Evolutionary conservation across 1,140 invertebrate species (phyloP).

Genomic region (Apis laboriosa): DNA sequence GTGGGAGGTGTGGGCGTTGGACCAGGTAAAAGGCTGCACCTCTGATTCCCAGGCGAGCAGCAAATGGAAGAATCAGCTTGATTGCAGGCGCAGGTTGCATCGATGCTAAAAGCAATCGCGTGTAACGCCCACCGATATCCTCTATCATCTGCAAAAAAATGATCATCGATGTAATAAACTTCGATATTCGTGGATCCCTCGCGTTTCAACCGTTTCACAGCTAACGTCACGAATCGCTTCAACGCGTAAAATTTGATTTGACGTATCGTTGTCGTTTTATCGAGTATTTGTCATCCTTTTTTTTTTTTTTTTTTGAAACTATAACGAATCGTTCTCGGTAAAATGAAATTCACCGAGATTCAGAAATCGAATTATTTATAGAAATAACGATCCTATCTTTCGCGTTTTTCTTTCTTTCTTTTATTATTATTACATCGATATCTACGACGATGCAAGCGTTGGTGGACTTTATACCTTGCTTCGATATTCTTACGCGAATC

Average conservation of each 20-base stretch:
- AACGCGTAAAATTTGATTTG: too few relatives aligned
- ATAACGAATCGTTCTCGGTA: too few relatives aligned
- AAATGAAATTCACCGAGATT: background rate
- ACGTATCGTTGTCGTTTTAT: too few relatives aligned
- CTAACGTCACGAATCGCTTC: too few relatives aligned
- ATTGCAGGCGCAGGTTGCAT: conserved; percentile 64
- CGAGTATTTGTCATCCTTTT: background rate
- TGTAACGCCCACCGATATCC: background rate
- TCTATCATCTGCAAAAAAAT: background rate
- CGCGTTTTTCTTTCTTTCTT: background rate
- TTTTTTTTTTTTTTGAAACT: background rate
- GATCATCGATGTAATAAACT: background rate
- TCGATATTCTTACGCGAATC: too few relatives aligned
- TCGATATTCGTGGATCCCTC: background rate
- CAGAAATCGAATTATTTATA: background rate
- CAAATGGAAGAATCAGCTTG: conserved; percentile 58
- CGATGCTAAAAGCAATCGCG: conserved; percentile 2
- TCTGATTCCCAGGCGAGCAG: conserved; percentile 71
- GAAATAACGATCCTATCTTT: background rate
- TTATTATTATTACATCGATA: too few relatives aligned
- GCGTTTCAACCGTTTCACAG: background rate
- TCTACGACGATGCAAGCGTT: too few relatives aligned
- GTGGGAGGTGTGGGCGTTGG: conserved; percentile 74
- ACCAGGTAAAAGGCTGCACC: conserved; percentile 75
- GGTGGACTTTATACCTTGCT: too few relatives aligned